phyloP scores from a whole-genome alignment of 2,888 invertebrate genomes.

The Euzophera pinguis region DNA sequence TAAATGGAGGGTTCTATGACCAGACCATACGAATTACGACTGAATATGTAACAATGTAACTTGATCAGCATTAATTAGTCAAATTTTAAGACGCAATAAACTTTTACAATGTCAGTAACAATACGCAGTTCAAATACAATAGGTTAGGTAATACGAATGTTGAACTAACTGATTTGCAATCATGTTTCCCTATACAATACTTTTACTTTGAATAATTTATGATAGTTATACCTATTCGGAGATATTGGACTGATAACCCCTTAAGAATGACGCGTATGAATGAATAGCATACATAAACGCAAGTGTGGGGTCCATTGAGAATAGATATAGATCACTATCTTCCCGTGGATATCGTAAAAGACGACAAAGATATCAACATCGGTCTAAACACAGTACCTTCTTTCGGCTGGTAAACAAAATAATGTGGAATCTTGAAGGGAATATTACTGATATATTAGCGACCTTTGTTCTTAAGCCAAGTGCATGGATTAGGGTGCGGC shows the following conservation, averaged over 20 bases:
- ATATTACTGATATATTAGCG: no score
- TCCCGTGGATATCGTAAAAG: no score
- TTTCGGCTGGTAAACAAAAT: no score
- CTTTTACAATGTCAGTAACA: constrained; percentile 18
- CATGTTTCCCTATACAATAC: constrained; percentile 8
- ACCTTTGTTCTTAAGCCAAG: no score
- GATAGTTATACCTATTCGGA: constrained; percentile 3
- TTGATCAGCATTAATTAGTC: background rate
- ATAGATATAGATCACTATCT: no score
- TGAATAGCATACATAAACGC: no score
- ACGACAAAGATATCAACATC: no score
- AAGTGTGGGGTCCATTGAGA: no score
- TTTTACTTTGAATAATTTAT: constrained; percentile 16
- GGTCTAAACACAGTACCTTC: no score
- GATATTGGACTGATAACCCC: constrained; percentile 4
- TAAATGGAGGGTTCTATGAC: background rate
- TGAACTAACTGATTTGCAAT: constrained; percentile 16
- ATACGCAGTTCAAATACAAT: constrained; percentile 21
- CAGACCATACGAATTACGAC: constrained; percentile 6
- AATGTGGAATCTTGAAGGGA: no score
- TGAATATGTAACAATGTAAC: constrained; percentile 17
- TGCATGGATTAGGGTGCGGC: no score
- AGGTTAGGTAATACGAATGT: constrained; percentile 17
- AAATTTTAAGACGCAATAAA: constrained; percentile 22
- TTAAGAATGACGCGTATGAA: constrained; percentile 16